Evolutionary conservation across 2,888 invertebrate species (phyloP), one percentile per base, ranked within the genome.

Genomic region (Melikaiella ostensackeni): DNA sequence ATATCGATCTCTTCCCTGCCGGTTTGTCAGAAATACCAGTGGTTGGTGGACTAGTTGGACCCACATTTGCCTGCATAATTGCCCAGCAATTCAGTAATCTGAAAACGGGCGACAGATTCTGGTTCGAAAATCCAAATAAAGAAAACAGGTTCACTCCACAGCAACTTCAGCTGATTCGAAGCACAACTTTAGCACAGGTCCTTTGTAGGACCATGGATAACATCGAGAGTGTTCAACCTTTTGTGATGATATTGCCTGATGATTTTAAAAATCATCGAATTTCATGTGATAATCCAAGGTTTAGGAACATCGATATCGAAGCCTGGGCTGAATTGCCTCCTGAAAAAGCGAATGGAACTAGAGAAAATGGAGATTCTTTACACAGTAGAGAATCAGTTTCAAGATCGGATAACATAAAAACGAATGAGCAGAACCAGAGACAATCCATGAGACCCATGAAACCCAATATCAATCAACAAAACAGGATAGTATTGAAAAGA

Each of bases 41-140:
- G 0, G 92, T 94, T 0, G 96, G 96, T 0, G 97, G 96, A 0
- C 91, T 97, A 2, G 96, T 97, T 0, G 97, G 97, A 0, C 97
- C 97, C 0, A 96, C 97, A 0, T 97, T 97, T 85, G 96, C 96
- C 38, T 98, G 97, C 88, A 96, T 98, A 76, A 95, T 97, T 64
- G 97, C 96, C 0, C 96, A 96, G 86, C 97, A 97, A 90, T 97
- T 97, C 88, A 93, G 94, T 13, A 96, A 96, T 87, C 92, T 96
- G 0, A 94, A 96, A 0, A 95, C 94, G 88, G 96, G 96, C 19
- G 96, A 96, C 89, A 92, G 96, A 79, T 96, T 96, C 89, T 96
- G 96, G 96, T 91, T 90, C 77, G 97, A 97, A 91, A 97, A 97
- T 88, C 94, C 94, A 2, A 94, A 94, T 4, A 93, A 95, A 62